A percentile compares a stretch with the other conserved stretches of the same genome.
phyloP scores from a whole-genome alignment of 2,888 invertebrate genomes.

The Pandemis corylana region DNA sequence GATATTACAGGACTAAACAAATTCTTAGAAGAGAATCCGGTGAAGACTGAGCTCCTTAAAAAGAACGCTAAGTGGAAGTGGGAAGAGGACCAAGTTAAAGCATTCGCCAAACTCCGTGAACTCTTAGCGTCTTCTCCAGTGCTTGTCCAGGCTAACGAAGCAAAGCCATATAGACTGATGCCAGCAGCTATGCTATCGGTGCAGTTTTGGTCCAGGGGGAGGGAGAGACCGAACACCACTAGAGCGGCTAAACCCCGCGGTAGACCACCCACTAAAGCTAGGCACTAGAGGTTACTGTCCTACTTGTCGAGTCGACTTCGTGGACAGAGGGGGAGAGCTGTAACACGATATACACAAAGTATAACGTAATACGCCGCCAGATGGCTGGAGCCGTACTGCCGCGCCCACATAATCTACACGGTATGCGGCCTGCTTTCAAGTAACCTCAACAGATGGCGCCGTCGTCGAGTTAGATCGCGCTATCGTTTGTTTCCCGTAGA shows the following conservation, averaged over 20 bases:
- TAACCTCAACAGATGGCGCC: no score
- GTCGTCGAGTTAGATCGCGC: no score
- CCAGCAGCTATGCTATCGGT: slow-evolving; percentile 43
- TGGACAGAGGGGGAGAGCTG: slow-evolving; percentile 6
- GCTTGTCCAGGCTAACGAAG: slow-evolving; percentile 43
- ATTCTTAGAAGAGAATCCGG: not conserved
- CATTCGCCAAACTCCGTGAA: slow-evolving; percentile 47
- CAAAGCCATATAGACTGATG: slow-evolving; percentile 39
- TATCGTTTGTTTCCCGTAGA: no score
- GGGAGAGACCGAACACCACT: slow-evolving; percentile 28
- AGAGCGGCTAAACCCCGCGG: not conserved
- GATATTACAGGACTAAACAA: no score
- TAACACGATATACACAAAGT: not conserved
- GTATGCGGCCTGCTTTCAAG: no score
- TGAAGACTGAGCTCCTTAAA: slow-evolving; percentile 30
- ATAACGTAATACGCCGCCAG: no score
- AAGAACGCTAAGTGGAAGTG: slow-evolving; percentile 49
- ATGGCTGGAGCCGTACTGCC: no score
- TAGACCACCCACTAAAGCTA: not conserved
- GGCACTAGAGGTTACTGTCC: not conserved
- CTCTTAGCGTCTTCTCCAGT: slow-evolving; percentile 46
- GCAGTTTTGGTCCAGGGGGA: slow-evolving; percentile 46
- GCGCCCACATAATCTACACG: no score
- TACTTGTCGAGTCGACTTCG: slow-evolving; percentile 13
- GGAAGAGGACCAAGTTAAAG: slow-evolving; percentile 43